Base-by-base conservation (phyloP, 2,888 invertebrate species). In the Leptopilina myrica region DNA sequence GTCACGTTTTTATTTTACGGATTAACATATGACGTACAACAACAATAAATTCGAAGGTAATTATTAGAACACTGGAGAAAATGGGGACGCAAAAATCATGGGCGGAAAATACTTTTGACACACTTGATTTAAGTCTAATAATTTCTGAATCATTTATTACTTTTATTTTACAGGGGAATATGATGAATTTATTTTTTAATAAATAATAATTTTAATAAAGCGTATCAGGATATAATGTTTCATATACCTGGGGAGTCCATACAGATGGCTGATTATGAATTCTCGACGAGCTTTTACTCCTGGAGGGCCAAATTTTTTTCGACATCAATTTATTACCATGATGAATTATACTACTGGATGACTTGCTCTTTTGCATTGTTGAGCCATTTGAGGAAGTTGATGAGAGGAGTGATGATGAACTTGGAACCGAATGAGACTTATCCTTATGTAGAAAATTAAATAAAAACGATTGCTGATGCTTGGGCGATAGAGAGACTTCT, bases 361-460 rank as follows among this genome's bases (percentile, higher is more conserved):
- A 97, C 92, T 97, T 96, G 89, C 97, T 97, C 93, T 97, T 97
- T 94, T 97, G 97, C 97, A 97, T 97, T 91, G 95, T 94, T 88
- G 92, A 91, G 87, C 92, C 92, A 93, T 95, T 94, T 93, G 94
- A 92, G 88, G 93, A 91, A 88, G 89, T 90, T 80, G 93, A 90
- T 33, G 91, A 87, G 78, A 93, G 90, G 88, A 93, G 92, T 87
- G 92, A 92, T 81, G 93, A 93, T n/a, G 93, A 93, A 81, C 92
- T 92, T 53, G 93, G 93, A 69, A 92, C 92, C 79, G 94, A 93
- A 81, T 93, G 92, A 76, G 94, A 93, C 79, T 91, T 91, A 65
- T 90, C 90, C 86, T 90, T 90, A 90, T 94, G 94, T 79, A 94
- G 91, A 85, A 95, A 92, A 89, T 94, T 93, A 85, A 94, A 94